These are phyloP conservation scores for Labeo calbasu DNA, from an alignment of 2,797 vertebrate genomes.

Conservation along the genomic window DNA sequence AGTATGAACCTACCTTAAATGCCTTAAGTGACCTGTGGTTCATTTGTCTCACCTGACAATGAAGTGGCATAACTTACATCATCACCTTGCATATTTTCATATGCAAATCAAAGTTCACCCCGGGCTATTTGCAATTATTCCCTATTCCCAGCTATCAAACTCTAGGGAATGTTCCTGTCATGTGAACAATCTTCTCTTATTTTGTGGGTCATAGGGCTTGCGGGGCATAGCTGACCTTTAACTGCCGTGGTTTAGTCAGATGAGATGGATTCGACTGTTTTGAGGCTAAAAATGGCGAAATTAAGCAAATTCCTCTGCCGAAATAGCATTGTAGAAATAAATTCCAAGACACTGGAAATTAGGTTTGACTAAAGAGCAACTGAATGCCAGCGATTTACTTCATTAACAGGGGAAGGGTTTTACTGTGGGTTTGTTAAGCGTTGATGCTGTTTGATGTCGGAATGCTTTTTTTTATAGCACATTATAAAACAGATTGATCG, in stretches of 20 bases:
- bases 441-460: neutral
- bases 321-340: slow-evolving; percentile 64
- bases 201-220: slow-evolving; percentile 38
- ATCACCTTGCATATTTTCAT: neutral
- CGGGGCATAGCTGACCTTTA: slow-evolving; percentile 55
- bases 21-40: neutral
- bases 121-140: neutral
- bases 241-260: slow-evolving; percentile 51
- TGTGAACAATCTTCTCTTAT: slow-evolving; percentile 62
- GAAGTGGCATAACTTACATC: neutral
- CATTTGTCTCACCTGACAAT: neutral
- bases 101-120: slow-evolving; percentile 29
- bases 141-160: slow-evolving; percentile 7
- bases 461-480: neutral
- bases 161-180: slow-evolving; percentile 66
- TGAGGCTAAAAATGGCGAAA: slow-evolving; percentile 64
- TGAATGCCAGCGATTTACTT: slow-evolving; percentile 55
- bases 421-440: neutral
- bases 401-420: slow-evolving; percentile 19
- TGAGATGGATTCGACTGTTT: slow-evolving; percentile 62
- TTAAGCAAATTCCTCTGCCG: slow-evolving; percentile 61
- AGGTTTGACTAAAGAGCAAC: slow-evolving; percentile 65
- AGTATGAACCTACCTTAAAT: neutral
- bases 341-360: slow-evolving; percentile 65
- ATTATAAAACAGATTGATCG: slow-evolving; percentile 2